A percentile compares a stretch with the other conserved stretches of the same genome.
phyloP scores from a whole-genome alignment of 2,797 vertebrate species.

The Cyprinella venusta region DNA sequence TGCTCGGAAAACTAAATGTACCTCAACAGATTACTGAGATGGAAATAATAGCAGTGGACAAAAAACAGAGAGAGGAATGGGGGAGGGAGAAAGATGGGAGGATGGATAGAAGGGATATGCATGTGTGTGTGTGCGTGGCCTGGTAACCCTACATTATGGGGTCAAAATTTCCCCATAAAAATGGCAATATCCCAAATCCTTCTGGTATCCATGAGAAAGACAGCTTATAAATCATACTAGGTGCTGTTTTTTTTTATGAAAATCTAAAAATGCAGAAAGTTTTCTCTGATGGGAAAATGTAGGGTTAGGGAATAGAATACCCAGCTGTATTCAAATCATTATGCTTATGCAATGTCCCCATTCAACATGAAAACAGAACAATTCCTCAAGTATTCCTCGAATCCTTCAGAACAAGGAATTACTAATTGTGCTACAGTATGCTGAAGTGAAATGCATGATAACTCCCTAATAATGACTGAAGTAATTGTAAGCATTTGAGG shows the following conservation, averaged over 20 bases:
- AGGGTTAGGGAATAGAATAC: not conserved
- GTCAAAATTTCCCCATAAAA: not conserved
- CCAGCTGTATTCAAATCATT: not conserved
- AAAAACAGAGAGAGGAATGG: conserved; percentile 35
- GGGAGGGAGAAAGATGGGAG: conserved; percentile 27
- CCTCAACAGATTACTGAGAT: conserved; percentile 77
- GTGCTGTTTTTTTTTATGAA: not conserved
- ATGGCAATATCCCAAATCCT: not conserved
- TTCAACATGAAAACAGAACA: too few relatives aligned
- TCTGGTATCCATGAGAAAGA: not conserved
- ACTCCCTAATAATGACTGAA: too few relatives aligned
- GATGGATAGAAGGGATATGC: conserved; percentile 27
- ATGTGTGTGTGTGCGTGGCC: not conserved
- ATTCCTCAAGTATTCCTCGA: too few relatives aligned
- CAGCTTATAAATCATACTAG: not conserved
- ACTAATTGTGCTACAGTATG: too few relatives aligned
- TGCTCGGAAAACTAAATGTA: conserved; percentile 89
- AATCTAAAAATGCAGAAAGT: not conserved
- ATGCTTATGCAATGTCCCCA: not conserved
- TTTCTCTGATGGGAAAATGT: not conserved
- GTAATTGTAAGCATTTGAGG: not conserved
- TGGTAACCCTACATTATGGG: not conserved
- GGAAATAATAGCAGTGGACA: conserved; percentile 53
- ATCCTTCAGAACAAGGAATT: too few relatives aligned
- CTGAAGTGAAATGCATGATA: too few relatives aligned